Evolutionary conservation across 2,797 vertebrate genomes (phyloP).

Genomic region (Fundulus diaphanus): DNA sequence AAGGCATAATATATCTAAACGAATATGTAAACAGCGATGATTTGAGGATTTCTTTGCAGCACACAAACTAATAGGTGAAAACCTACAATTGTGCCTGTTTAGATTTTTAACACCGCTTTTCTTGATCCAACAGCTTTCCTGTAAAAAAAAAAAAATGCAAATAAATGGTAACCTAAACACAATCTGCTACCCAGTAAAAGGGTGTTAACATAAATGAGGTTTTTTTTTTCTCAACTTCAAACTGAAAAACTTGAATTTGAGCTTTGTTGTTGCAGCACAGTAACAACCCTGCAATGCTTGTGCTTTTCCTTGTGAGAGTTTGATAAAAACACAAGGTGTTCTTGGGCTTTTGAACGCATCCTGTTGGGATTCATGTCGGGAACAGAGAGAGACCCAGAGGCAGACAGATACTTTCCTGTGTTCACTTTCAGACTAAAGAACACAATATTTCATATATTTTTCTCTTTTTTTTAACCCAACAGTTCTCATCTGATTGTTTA

Average conservation of each 20-base stretch:
- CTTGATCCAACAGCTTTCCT: neutral
- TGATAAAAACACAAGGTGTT: neutral
- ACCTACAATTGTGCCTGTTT: too few species aligned
- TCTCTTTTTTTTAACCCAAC: neutral
- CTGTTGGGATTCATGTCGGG: neutral
- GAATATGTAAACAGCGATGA: neutral
- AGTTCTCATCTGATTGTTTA: neutral
- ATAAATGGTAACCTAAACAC: neutral
- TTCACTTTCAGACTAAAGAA: too few species aligned
- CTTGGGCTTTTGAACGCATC: neutral
- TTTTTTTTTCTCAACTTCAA: neutral
- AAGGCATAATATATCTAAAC: neutral
- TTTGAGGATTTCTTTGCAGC: neutral
- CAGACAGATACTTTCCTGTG: neutral
- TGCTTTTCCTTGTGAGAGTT: constrained; percentile 1
- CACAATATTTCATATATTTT: neutral
- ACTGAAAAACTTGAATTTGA: neutral
- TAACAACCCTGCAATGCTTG: neutral
- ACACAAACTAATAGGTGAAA: too few species aligned
- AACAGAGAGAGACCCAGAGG: neutral
- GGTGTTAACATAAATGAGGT: neutral
- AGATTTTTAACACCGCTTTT: too few species aligned
- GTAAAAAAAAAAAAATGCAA: neutral
- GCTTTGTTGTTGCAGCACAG: neutral
- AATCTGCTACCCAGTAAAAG: neutral